Base-by-base conservation (phyloP, 2,797 vertebrate species). In the Thalassophryne amazonica region DNA sequence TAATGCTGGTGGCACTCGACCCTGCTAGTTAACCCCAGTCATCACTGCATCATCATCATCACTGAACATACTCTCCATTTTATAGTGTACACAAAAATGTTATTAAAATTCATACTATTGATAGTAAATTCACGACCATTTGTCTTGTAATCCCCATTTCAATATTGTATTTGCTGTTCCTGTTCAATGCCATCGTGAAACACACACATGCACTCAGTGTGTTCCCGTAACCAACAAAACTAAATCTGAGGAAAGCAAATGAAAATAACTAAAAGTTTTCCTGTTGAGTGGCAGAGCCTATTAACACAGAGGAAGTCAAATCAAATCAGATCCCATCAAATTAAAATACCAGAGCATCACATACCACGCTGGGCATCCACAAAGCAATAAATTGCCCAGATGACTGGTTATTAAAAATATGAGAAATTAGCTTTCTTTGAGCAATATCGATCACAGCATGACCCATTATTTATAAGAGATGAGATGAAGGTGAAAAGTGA, bases 351-450 rank as follows among this genome's bases (percentile, higher is more conserved):
- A 32, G 54, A 53, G 45, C 21, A 50, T 48, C 32, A 5, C 33
- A 43, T 5, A 22, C 31, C 76, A 73, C 15, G 66, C 76, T 76
- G 71, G 33, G 73, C 50, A 37, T 35, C 62, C 61, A 64, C 48
- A 61, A 63, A 74, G 69, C 29, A 68, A 65, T 32, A 70, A 72
- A 73, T 71, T 80, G 69, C 45, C 34, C 25, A 3, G 30, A 76
- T 76, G 61, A 85, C 77, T 78, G 60, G 58, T 60, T 64, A 76
- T 81, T 64, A 78, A 66, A 71, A 73, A 43, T 38, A 64, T 42
- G 48, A 48, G 43, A 73, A 78, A 84, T 82, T 54, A 72, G 59
- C 59, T 80, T 60, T 73, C 59, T 60, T 69, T 50, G 59, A 43
- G 48, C 61, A 35, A 53, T 27, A 54, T 61, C 50, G 29, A 69